Base-by-base conservation (phyloP, 1,140 invertebrate genomes). In the Drosophila ananassae region DNA sequence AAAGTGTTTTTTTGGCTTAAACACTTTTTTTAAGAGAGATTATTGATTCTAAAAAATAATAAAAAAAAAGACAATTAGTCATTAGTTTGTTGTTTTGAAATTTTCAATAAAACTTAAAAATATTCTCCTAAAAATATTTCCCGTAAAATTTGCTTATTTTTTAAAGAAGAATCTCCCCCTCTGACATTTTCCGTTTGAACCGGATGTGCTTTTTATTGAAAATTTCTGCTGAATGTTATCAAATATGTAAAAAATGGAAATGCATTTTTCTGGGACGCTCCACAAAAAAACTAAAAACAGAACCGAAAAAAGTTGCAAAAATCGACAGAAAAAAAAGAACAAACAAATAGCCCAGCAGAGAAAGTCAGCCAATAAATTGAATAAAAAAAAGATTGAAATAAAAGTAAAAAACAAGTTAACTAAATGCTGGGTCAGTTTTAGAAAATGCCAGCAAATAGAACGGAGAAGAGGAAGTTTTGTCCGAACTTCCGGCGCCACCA, bases 181-280 rank as follows among this genome's bases (percentile, higher is more conserved):
- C 6, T 32, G 24, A 37, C 53, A 69, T 39, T 79, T 73, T 53
- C 68, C 56, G 56, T 53, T 51, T n/a, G 48, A 78, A 83, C 68
- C 79, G 79, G 79, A 82, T 82, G 79, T 50, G 56, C 41, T 41
- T 44, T 41, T 37, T 37, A 37, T 24, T 32, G 66, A 58, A 39
- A 82, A 83, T 78, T 71, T 44, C 54, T 82, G 79, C 79, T 82
- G 79, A 82, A 78, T 83, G 51, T 74, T 74, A 64, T 77, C 79
- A 77, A 81, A 77, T 77, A 60, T 63, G 61, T 59, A 59, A 2
- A 44, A 74, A 54, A 55, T 53, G 54, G 41, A 60, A 77, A 60
- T 58, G 73, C 47, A 55, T 30, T 54, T 75, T 80, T 80, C 54
- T 82, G 67, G 78, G 78, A 57, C 63, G 79, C 54, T 44, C 12